Conservation (phyloP, 30 jellyfish, hydroid and myxozoan genomes). For the Aurelia aurita complex sp. Pacific region DNA sequence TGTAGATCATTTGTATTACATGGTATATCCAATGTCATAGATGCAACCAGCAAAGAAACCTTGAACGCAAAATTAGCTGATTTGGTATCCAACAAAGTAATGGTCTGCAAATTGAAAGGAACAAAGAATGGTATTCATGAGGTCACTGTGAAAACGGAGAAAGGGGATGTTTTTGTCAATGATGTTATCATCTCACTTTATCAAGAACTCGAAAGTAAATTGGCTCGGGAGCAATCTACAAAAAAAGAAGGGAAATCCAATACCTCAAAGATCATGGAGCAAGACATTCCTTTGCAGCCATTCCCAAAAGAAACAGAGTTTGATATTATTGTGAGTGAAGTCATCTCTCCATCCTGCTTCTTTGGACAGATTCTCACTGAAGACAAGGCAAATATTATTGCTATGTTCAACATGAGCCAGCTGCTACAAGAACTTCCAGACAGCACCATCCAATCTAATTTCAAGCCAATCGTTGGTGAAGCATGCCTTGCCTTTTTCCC, state of each 20-base stretch:
- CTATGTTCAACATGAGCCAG: constrained; percentile 39
- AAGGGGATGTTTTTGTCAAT: constrained; percentile 14
- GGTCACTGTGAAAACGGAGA: constrained; percentile 4
- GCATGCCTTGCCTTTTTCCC: constrained; percentile 81
- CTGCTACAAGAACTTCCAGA: constrained; percentile 9
- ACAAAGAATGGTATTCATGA: constrained; percentile 16
- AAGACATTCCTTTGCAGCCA: constrained; percentile 72
- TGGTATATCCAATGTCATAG: constrained; percentile 21
- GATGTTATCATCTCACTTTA: constrained; percentile 2
- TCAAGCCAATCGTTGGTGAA: constrained; percentile 65
- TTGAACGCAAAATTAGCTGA: constrained; percentile 9
- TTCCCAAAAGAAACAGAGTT: constrained; percentile 72
- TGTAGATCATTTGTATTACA: constrained; percentile 39
- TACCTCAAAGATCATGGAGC: constrained; percentile 4
- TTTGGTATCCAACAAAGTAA: constrained; percentile 16
- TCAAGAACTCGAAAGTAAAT: background rate
- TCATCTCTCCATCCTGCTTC: constrained; percentile 72
- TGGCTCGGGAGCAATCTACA: background rate
- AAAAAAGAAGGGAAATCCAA: background rate
- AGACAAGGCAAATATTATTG: constrained; percentile 45
- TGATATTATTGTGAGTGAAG: constrained; percentile 73
- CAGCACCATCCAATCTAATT: background rate
- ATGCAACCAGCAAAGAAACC: background rate
- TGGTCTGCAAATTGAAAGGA: constrained; percentile 3
- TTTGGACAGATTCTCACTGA: constrained; percentile 71